Base-by-base conservation (phyloP, 2,888 invertebrate genomes). In the Epistrophe grossulariae region DNA sequence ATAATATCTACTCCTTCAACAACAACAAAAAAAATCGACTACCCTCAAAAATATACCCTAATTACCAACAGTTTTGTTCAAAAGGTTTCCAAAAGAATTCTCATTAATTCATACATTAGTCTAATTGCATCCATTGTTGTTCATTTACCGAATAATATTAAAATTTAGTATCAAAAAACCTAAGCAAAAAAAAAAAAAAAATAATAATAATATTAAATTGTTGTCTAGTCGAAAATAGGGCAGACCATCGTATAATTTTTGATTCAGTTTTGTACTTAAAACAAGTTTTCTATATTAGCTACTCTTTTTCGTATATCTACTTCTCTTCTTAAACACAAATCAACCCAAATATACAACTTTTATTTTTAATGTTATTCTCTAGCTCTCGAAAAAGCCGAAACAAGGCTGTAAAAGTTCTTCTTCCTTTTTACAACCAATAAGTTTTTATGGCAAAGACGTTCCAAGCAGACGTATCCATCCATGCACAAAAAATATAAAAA, bases 341-440 rank as follows among this genome's bases (percentile, higher is more conserved):
- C 70, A 70, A 70, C 52, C 24, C 55, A 24, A 55, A 40, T 40
- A 31, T 17, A 70, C 70, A 70, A 70, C 40, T 70, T 70, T 55
- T 70, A 70, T 70, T 70, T 24, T 70, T 24, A 70, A 70, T 70
- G 70, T 70, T 70, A 2, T 24, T 24, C 24, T 40, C 52, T n/a
- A n/a, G n/a, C n/a, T 68, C 50, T 19, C 50, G 15, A 8, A 40
- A 55, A 70, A 70, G 40, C 35, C 24, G 11, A 55, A 70, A 70
- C 70, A 70, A 2, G 19, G 24, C 55, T 70, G 70, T 55, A 55
- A 70, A 70, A 70, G 74, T 74, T 59, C 77, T 64, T 62, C 64
- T 64, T 45, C 62, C 62, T 52, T 70, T 24, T 71, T 71, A 76
- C 76, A 81, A 71, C 70, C 71, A 76, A 81, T 81, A 62, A 76